A percentile compares a stretch with the other conserved stretches of the same genome.
These are phyloP conservation scores for Petromus typicus DNA, from an alignment of 2,113 vertebrate genomes.

Conservation along the genomic window DNA sequence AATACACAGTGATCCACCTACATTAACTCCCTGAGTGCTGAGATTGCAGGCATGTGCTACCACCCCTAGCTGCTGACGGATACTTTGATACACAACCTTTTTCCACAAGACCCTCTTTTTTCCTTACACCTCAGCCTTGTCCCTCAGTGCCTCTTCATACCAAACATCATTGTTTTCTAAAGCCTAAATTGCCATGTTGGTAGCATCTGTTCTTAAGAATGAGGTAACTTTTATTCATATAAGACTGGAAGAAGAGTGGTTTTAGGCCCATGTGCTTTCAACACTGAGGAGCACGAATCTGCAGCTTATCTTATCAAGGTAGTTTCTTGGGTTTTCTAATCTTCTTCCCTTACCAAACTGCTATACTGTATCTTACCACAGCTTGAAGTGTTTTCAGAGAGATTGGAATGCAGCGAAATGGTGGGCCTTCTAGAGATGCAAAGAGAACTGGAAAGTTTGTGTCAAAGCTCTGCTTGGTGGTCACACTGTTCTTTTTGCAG, in stretches of 20 bases:
- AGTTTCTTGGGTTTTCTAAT: not conserved
- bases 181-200: not conserved
- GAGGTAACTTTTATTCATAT: not conserved
- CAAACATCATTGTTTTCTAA: not conserved
- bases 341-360: not conserved
- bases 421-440: not conserved
- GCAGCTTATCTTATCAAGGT: not conserved
- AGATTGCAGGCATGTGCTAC: too few relatives aligned
- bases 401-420: not conserved
- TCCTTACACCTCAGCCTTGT: not conserved
- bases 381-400: not conserved
- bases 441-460: not conserved
- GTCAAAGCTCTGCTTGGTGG: not conserved
- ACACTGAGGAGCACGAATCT: not conserved
- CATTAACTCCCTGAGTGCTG: too few relatives aligned
- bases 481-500: not conserved
- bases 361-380: not conserved
- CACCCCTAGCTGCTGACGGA: not conserved
- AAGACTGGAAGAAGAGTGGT: not conserved
- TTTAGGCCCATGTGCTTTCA: not conserved
- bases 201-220: not conserved
- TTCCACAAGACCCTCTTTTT: not conserved
- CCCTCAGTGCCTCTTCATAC: not conserved
- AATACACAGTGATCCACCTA: too few relatives aligned
- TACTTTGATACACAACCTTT: not conserved